Percentiles rank a stretch among this genome's conserved stretches.
Evolutionary conservation across 1,140 invertebrate species (phyloP).

Genomic region (Gyrodactylus bullatarudis): DNA sequence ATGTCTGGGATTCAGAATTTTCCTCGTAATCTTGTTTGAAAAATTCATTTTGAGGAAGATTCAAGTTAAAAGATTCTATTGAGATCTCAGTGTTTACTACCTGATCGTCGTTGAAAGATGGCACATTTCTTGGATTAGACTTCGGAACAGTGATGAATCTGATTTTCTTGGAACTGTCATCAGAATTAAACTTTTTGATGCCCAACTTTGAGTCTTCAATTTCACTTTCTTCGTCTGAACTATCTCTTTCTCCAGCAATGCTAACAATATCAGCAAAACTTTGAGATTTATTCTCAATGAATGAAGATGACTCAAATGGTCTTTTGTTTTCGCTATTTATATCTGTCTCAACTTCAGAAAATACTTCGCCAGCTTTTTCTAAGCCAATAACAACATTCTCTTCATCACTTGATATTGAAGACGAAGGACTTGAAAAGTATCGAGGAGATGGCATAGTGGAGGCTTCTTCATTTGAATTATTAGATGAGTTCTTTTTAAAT

Average conservation of each 20-base stretch:
- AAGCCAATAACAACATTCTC: not conserved
- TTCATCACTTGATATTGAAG: not conserved
- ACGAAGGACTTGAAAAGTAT: not conserved
- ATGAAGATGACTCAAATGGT: not conserved
- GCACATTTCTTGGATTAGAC: not conserved
- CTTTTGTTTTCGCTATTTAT: not conserved
- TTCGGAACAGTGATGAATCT: not conserved
- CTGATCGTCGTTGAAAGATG: no score
- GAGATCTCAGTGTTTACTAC: no score
- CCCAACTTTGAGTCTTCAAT: not conserved
- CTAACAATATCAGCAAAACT: not conserved
- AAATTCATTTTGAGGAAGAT: no score
- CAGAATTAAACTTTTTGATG: not conserved
- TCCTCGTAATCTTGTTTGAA: no score
- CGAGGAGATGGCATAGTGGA: not conserved
- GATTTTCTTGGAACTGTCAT: not conserved
- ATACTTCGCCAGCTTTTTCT: not conserved
- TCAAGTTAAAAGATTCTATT: no score
- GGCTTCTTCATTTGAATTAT: no score
- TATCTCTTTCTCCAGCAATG: not conserved
- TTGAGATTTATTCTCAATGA: not conserved
- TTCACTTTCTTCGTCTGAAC: not conserved
- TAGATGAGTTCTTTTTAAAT: no score
- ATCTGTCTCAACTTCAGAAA: not conserved
- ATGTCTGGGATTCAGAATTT: no score